Evolutionary conservation across 1,140 invertebrate species (phyloP).

Genomic region (Idris sp.): DNA sequence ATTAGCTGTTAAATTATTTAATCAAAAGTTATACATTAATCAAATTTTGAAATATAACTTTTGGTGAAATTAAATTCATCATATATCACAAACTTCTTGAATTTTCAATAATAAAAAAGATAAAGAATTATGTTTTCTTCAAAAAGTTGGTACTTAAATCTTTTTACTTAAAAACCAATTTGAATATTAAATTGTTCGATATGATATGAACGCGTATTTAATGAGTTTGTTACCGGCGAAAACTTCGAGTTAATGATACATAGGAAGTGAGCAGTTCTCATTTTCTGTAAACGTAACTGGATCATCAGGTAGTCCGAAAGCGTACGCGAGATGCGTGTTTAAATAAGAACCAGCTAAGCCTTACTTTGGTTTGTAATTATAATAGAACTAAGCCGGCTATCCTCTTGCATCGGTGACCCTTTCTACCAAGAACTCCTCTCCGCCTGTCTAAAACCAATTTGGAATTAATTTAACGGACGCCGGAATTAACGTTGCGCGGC

Average conservation of each 20-base stretch:
- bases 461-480: slow-evolving; percentile 77
- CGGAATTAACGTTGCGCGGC: slow-evolving; percentile 68
- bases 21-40: no score
- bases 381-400: slow-evolving; percentile 76
- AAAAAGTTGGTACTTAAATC: no score
- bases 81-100: no score
- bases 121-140: no score
- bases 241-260: slow-evolving; percentile 51
- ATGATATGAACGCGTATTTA: no score
- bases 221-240: slow-evolving; percentile 36
- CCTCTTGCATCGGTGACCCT: slow-evolving; percentile 76
- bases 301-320: slow-evolving; percentile 62
- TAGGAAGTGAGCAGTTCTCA: slow-evolving; percentile 32
- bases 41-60: no score
- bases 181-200: no score
- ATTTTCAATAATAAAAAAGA: no score
- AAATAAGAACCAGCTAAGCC: slow-evolving; percentile 77
- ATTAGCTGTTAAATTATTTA: no score
- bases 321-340: slow-evolving; percentile 69
- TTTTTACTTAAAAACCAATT: no score
- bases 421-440: slow-evolving; percentile 64
- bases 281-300: slow-evolving; percentile 58
- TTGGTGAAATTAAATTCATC: no score
- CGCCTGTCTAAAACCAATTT: slow-evolving; percentile 76
- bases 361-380: slow-evolving; percentile 76